A percentile compares a stretch with the other conserved stretches of the same genome.
Conservation (phyloP, 2,113 vertebrate species). For the Pseudonaja textilis region DNA sequence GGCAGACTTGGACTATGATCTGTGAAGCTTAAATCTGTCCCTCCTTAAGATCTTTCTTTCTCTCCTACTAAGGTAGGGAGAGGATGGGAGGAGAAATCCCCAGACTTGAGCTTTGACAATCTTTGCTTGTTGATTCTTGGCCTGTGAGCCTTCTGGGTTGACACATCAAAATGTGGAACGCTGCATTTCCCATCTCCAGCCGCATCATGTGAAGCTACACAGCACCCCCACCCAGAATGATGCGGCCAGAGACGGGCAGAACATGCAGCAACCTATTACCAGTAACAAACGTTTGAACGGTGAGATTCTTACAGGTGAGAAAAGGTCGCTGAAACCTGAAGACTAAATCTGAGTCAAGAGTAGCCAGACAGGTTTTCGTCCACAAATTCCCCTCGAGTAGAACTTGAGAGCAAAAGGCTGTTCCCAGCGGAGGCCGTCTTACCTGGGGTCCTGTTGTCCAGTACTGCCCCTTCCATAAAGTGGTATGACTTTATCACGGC, state of each 20-base stretch:
- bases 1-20: neutral
- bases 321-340: neutral
- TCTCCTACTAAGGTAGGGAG: neutral
- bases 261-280: neutral
- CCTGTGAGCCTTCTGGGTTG: neutral
- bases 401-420: neutral
- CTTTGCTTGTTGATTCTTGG: neutral
- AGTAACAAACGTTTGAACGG: neutral
- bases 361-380: neutral
- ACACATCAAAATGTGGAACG: neutral
- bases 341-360: neutral
- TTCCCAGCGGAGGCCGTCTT: slow-evolving; percentile 22
- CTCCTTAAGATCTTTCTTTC: neutral
- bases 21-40: neutral
- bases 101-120: neutral
- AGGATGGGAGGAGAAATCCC: neutral
- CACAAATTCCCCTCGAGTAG: neutral
- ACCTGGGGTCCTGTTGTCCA: slow-evolving; percentile 96
- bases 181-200: neutral
- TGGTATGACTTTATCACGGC: slow-evolving; percentile 96
- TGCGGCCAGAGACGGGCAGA: neutral
- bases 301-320: neutral
- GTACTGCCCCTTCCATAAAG: slow-evolving; percentile 95
- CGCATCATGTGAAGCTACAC: neutral
- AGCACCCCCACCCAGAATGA: neutral